Evolutionary conservation across 2,797 vertebrate genomes (phyloP), one percentile per base, ranked within the genome.

Genomic region (Microctenopoma steveboyesi): DNA sequence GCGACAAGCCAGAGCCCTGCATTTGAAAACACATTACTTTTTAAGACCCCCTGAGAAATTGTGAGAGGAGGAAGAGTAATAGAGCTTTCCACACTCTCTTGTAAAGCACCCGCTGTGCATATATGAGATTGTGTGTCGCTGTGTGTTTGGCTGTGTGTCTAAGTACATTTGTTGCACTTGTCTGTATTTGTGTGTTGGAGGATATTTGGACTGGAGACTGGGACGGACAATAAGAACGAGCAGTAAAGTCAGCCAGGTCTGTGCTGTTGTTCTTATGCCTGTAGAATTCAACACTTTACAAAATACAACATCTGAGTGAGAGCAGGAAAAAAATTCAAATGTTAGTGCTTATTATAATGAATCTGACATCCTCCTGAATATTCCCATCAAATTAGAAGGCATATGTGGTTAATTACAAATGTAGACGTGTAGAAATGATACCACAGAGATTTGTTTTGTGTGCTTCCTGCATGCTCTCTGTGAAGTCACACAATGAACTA

Each of bases 21-120:
- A 78, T 88, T 89, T 88, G 89, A 89, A 89, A 91, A 89, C 85
- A 87, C 90, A 88, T 91, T 87, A 88, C 84, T 86, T 90, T 88
- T 89, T 86, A 91, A 88, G 88, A 89, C 81, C 82, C 82, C 85
- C 82, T 84, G 87, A 90, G 88, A 88, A 87, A 90, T 84, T 76
- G 76, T 78, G 81, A 87, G 73, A 84, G 78, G 83, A 80, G 78
- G 86, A 86, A 88, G 85, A 91, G 86, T 88, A 88, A 87, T 88
- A 81, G 84, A 86, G 82, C 81, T 78, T 80, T 76, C 78, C 74
- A 52, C 73, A 74, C 79, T 69, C 64, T 87, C 83, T 85, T 80
- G 80, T 83, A 85, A 84, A 88, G 78, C 66, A 54, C 64, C 75
- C 30, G 54, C 86, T 81, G 83, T 86, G 84, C 86, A 80, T 83